A percentile compares a stretch with the other conserved stretches of the same genome.
Conservation (phyloP, 2,888 invertebrate species). For the Chymomyza fuscimana region DNA sequence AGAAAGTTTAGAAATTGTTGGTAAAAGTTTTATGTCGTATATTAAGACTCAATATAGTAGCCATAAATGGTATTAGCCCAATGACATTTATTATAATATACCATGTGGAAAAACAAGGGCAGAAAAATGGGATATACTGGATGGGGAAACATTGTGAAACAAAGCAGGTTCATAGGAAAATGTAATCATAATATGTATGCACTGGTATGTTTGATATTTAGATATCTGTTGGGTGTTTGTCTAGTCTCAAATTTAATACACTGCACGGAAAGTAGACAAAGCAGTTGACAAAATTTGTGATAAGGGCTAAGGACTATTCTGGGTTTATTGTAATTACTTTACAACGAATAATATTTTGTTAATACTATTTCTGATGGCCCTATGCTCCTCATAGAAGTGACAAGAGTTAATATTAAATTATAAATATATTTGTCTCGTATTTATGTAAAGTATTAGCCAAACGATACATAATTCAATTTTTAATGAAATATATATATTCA, state of each 20-base stretch:
- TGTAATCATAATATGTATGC: slow-evolving; percentile 37
- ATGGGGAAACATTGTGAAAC: slow-evolving; percentile 12
- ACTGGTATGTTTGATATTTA: background rate
- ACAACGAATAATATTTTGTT: too few species aligned
- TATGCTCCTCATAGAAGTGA: too few species aligned
- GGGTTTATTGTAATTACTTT: too few species aligned
- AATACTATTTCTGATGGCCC: too few species aligned
- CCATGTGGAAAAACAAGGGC: slow-evolving; percentile 31
- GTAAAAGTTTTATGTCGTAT: slow-evolving; percentile 63
- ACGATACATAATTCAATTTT: too few species aligned
- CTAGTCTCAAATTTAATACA: slow-evolving; percentile 10
- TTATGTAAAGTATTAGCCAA: too few species aligned
- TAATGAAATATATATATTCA: too few species aligned
- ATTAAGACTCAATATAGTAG: slow-evolving; percentile 63
- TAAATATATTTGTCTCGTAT: too few species aligned
- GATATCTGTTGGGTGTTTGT: background rate
- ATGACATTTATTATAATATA: slow-evolving; percentile 76
- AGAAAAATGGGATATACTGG: slow-evolving; percentile 18
- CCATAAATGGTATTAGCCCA: slow-evolving; percentile 37
- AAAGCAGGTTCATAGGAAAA: slow-evolving; percentile 21
- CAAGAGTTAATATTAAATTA: too few species aligned
- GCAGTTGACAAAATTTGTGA: background rate
- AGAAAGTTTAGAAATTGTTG: slow-evolving; percentile 18
- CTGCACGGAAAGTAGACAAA: slow-evolving; percentile 10
- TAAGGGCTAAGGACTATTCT: too few species aligned